phyloP scores from a whole-genome alignment of 2,113 vertebrate species.

The Dasypus novemcinctus region DNA sequence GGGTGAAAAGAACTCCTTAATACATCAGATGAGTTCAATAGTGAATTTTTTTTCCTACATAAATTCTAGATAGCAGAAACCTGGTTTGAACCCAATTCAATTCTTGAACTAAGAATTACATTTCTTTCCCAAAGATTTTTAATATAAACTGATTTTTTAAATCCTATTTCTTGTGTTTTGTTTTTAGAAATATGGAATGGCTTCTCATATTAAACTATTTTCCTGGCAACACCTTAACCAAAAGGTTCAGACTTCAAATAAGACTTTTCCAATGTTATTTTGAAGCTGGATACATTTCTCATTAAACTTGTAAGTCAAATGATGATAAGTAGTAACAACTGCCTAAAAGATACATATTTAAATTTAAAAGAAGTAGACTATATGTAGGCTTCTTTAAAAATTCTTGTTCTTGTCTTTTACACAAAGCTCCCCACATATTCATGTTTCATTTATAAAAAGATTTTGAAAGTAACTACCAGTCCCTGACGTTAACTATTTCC shows the following conservation, averaged over 20 bases:
- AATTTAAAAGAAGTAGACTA: background rate
- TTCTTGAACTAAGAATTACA: background rate
- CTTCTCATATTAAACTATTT: background rate
- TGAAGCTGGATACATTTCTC: background rate
- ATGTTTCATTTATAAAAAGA: constrained; percentile 49
- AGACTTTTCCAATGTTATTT: background rate
- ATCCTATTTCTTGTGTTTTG: background rate
- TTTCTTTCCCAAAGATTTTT: background rate
- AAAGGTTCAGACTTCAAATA: background rate
- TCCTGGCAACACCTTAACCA: background rate
- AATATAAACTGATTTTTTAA: background rate
- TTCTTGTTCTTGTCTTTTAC: constrained; percentile 26
- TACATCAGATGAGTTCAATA: background rate
- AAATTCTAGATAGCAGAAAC: background rate
- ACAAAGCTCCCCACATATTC: background rate
- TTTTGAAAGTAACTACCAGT: background rate
- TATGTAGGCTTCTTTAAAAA: background rate
- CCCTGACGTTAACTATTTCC: background rate
- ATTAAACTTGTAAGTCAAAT: constrained; percentile 35
- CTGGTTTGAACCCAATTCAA: background rate
- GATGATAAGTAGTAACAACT: constrained; percentile 34
- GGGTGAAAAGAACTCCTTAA: background rate
- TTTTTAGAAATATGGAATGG: background rate
- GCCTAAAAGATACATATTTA: background rate
- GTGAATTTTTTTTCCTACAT: background rate